Evolutionary conservation across 2,113 vertebrate genomes (phyloP).

Genomic region (Xiphophorus hellerii): DNA sequence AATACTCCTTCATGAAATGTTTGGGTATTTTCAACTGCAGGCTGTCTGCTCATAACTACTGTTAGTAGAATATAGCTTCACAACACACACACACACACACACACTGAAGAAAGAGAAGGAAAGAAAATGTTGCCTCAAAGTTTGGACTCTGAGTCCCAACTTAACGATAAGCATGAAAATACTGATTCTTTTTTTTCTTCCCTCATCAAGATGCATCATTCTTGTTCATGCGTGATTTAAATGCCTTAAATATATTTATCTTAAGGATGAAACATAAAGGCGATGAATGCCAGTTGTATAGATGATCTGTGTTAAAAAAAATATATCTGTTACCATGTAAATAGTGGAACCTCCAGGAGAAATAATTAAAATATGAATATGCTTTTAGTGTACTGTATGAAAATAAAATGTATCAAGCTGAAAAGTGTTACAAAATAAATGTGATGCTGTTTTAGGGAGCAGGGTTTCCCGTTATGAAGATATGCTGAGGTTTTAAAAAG

Average conservation of each 20-base stretch:
- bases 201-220: conserved; percentile 41
- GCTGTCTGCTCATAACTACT: conserved; percentile 23
- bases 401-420: not conserved
- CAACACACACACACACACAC: conserved; percentile 32
- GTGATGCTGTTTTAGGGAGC: not conserved
- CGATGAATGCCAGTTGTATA: conserved; percentile 20
- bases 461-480: not conserved
- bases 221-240: conserved; percentile 69
- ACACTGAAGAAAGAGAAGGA: conserved; percentile 5
- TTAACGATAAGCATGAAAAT: conserved; percentile 36
- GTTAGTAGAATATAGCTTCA: conserved; percentile 49
- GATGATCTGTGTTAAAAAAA: not conserved
- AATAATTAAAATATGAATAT: conserved; percentile 11
- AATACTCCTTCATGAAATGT: conserved; percentile 31
- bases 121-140: conserved; percentile 49
- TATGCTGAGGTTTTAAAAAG: not conserved
- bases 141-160: conserved; percentile 36
- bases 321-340: not conserved
- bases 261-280: conserved; percentile 47
- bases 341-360: not conserved
- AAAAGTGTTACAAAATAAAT: not conserved
- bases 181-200: conserved; percentile 16
- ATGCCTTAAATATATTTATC: conserved; percentile 54
- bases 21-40: conserved; percentile 45
- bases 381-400: too few species aligned